Base-by-base conservation (phyloP, 2,797 vertebrate genomes). In the Botia almorhae region DNA sequence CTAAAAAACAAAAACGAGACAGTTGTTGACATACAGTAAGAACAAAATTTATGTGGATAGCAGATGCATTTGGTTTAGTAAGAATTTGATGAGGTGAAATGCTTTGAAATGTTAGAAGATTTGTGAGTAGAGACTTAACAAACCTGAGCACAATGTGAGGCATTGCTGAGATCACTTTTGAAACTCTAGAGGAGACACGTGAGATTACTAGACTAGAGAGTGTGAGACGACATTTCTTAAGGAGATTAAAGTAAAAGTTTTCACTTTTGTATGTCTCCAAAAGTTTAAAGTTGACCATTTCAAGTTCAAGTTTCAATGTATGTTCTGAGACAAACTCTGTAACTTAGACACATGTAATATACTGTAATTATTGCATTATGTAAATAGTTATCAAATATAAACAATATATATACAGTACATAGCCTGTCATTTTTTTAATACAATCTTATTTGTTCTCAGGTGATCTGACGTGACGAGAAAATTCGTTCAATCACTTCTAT, bases 401-500 rank as follows among this genome's bases (percentile, higher is more conserved):
- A 12, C n/a, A 60, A 60, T 8, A 7, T n/a, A 60, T n/a, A 51
- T 23, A n/a, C 56, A 60, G 21, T 11, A 60, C n/a, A 60, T 19
- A n/a, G 19, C 4, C 56, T n/a, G 16, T 51, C 4, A 2, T 12
- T 14, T 58, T 58, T 7, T 39, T 39, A 39, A 39, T 39, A 39
- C 6, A 39, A 39, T 39, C 0, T 39, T 1, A 29, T 75, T 75
- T 50, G 13, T 67, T 55, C 17, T 74, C 50, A 80, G 78, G 78
- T 56, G 48, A 67, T 7, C 50, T 3, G 6, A 7, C 19, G 17
- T 14, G 75, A 72, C 23, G 26, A 50, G 11, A 19, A 51, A 48
- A 64, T 39, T 12, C 12, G 8, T 48, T 50, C n/a, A 67, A 17
- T 10, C 19, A 13, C 72, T 77, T 83, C 83, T 82, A 94, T 92